Percentiles rank a stretch among this genome's conserved stretches.
phyloP scores from a whole-genome alignment of 37 sponge, comb jelly and placozoan species.

The Beroe forskalii region DNA sequence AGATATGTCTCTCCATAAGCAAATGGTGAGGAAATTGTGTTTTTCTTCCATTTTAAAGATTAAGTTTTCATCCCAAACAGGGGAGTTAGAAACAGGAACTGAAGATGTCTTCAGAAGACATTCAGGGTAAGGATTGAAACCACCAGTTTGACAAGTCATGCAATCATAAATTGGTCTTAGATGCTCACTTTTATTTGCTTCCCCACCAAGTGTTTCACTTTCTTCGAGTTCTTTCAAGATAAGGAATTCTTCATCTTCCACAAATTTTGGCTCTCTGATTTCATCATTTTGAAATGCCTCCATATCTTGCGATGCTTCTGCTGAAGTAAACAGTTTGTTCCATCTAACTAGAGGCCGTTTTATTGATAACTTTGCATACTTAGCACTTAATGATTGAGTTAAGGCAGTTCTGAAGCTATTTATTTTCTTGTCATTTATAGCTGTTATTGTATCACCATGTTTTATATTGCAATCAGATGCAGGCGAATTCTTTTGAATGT shows the following conservation, averaged over 20 bases:
- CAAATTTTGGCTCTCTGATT: background rate
- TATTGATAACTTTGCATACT: background rate
- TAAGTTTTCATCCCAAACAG: constrained; percentile 34
- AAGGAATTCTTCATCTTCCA: constrained; percentile 43
- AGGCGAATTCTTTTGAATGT: constrained; percentile 30
- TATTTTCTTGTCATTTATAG: constrained; percentile 36
- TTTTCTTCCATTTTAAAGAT: background rate
- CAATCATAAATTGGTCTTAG: background rate
- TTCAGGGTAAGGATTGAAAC: background rate
- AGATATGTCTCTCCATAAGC: background rate
- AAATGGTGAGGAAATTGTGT: constrained; percentile 3
- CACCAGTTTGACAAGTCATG: background rate
- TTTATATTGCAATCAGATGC: constrained; percentile 1
- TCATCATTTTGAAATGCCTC: background rate
- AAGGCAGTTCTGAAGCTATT: constrained; percentile 33
- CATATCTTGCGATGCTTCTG: constrained; percentile 45
- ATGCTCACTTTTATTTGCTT: background rate
- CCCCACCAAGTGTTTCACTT: background rate
- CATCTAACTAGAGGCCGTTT: constrained; percentile 14
- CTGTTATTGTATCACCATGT: constrained; percentile 55
- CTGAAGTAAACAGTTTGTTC: constrained; percentile 31
- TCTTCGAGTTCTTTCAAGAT: background rate
- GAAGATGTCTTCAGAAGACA: background rate
- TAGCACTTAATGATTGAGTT: background rate
- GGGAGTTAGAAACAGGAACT: background rate